Evolutionary conservation across 2,113 vertebrate species (phyloP).

Genomic region (Apteryx mantelli): DNA sequence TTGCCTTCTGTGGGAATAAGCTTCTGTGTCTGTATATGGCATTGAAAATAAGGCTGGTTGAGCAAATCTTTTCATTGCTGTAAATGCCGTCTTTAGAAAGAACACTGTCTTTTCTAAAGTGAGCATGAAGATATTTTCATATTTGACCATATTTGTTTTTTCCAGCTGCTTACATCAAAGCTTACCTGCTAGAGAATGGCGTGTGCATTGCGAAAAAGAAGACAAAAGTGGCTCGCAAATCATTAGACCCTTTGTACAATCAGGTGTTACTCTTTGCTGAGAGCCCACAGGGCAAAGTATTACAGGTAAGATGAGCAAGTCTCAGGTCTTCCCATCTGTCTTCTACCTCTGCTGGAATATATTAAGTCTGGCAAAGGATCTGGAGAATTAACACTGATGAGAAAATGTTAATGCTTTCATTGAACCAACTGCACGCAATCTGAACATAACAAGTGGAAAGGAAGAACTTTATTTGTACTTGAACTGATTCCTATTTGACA

Average conservation of each 20-base stretch:
- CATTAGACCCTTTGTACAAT: conserved; percentile 96
- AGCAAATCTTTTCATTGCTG: not conserved
- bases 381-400: not conserved
- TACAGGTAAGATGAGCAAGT: conserved; percentile 85
- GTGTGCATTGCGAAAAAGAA: conserved; percentile 97
- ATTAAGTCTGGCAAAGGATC: not conserved
- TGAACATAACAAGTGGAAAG: not conserved
- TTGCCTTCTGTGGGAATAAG: not conserved
- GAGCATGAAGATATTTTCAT: not conserved
- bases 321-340: not conserved
- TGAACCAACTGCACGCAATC: rapidly evolving
- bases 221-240: conserved; percentile 96
- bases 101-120: not conserved
- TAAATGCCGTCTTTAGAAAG: not conserved
- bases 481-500: not conserved
- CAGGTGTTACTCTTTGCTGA: conserved; percentile 96
- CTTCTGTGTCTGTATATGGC: not conserved
- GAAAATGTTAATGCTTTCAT: not conserved
- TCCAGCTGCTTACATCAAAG: conserved; percentile 97
- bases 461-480: not conserved
- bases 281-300: conserved; percentile 95
- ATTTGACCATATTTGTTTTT: conserved; percentile 12
- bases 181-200: conserved; percentile 96
- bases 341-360: not conserved
- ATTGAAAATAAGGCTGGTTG: not conserved